A percentile compares a stretch with the other conserved stretches of the same genome.
Conservation (phyloP, 2,888 invertebrate genomes). For the Tetragnatha montana region DNA sequence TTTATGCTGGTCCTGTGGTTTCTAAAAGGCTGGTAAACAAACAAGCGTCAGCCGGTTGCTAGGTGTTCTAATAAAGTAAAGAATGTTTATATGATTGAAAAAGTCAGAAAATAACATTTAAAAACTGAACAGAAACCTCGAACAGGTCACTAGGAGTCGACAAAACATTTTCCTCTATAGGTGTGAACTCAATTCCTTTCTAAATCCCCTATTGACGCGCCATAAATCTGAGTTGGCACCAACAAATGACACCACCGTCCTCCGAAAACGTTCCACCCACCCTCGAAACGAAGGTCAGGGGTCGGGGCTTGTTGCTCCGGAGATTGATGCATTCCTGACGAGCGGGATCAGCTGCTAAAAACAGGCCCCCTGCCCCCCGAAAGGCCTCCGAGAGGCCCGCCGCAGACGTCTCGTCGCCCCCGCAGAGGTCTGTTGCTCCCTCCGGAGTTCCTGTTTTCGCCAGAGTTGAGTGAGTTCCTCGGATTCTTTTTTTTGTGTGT, state of each 20-base stretch:
- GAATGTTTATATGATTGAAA: no score
- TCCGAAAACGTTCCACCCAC: background rate
- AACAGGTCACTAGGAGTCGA: no score
- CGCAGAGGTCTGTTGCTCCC: background rate
- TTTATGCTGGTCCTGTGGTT: no score
- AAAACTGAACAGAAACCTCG: no score
- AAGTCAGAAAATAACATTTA: no score
- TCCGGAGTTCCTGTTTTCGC: background rate
- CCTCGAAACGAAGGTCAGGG: constrained; percentile 24
- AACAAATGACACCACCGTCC: background rate
- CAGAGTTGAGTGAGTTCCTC: background rate
- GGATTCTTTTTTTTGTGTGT: background rate
- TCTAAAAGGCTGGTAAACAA: no score
- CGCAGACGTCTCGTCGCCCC: constrained; percentile 11
- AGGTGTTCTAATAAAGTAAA: no score
- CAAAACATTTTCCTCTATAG: no score
- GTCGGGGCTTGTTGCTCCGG: constrained; percentile 22
- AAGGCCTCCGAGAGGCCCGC: background rate
- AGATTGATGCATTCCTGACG: constrained; percentile 61
- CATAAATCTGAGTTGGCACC: no score
- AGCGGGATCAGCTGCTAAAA: constrained; percentile 56
- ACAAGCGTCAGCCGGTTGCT: no score
- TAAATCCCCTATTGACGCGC: no score
- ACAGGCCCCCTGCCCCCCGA: background rate
- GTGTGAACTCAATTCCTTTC: no score